Conservation (phyloP, 1,140 invertebrate genomes). For the Sinonovacula constricta region DNA sequence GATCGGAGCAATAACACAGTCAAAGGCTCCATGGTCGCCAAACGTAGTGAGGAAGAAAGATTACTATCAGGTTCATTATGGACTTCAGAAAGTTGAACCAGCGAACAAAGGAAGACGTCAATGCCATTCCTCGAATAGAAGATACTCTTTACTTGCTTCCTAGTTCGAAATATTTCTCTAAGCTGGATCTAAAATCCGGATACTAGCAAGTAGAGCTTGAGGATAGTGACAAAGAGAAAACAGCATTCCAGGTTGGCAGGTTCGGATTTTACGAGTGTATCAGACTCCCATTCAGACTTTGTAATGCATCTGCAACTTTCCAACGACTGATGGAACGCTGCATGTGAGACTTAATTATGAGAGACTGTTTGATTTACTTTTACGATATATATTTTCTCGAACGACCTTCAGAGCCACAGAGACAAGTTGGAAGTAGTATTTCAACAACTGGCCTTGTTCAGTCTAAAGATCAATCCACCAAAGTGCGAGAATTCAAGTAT, state of each 20-base stretch:
- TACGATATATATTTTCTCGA: slow-evolving; percentile 46
- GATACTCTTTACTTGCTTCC: slow-evolving; percentile 62
- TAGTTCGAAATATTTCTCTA: slow-evolving; percentile 75
- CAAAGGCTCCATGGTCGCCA: slow-evolving; percentile 77
- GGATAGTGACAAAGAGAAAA: slow-evolving; percentile 43
- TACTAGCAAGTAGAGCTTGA: slow-evolving; percentile 79
- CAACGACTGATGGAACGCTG: slow-evolving; percentile 4
- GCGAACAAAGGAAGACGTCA: slow-evolving; percentile 45
- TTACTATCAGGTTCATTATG: slow-evolving; percentile 78
- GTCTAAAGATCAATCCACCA: slow-evolving; percentile 41
- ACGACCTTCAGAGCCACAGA: slow-evolving; percentile 7
- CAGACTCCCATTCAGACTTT: slow-evolving; percentile 62
- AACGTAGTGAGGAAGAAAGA: slow-evolving; percentile 80
- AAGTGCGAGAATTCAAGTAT: slow-evolving; percentile 46
- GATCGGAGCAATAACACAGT: slow-evolving; percentile 19
- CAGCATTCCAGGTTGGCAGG: slow-evolving; percentile 47
- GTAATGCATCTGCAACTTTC: too few species aligned
- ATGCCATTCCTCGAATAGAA: slow-evolving; percentile 57
- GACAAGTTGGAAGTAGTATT: slow-evolving; percentile 24
- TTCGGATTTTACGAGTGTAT: slow-evolving; percentile 51
- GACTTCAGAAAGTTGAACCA: slow-evolving; percentile 77
- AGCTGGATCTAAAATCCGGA: slow-evolving; percentile 79
- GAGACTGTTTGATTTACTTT: slow-evolving; percentile 43
- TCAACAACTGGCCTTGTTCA: slow-evolving; percentile 16
- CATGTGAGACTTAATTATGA: slow-evolving; percentile 28